These are phyloP conservation scores for Microplitis deprimator DNA, from an alignment of 2,888 invertebrate species.

Conservation along the genomic window DNA sequence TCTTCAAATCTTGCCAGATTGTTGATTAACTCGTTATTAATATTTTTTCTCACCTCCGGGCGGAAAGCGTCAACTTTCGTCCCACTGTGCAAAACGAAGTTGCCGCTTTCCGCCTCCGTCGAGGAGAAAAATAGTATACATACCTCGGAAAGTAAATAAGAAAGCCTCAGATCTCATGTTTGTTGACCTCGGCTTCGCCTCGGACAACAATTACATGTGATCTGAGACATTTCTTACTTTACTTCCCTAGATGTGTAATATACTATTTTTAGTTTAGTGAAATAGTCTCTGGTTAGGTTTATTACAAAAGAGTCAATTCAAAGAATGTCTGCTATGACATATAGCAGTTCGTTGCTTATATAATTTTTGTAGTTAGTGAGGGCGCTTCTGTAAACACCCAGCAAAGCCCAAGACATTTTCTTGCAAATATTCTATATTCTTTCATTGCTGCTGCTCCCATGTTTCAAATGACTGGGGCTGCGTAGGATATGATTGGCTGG, in stretches of 20 bases:
- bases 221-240: too few relatives aligned
- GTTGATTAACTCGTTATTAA: neutral
- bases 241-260: too few relatives aligned
- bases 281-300: slow-evolving; percentile 37
- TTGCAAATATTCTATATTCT: slow-evolving; percentile 43
- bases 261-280: neutral
- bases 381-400: slow-evolving; percentile 13
- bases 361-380: neutral
- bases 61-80: too few relatives aligned
- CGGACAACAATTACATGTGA: too few relatives aligned
- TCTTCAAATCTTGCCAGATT: neutral
- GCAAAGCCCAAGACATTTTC: slow-evolving; percentile 36
- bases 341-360: slow-evolving; percentile 33
- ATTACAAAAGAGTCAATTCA: slow-evolving; percentile 34
- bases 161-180: too few relatives aligned
- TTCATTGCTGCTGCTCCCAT: slow-evolving; percentile 41
- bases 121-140: too few relatives aligned
- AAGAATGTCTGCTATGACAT: slow-evolving; percentile 35
- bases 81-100: too few relatives aligned
- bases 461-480: slow-evolving; percentile 44
- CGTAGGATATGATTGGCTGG: slow-evolving; percentile 44
- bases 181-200: too few relatives aligned
- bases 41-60: too few relatives aligned
- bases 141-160: too few relatives aligned
- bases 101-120: too few relatives aligned